phyloP scores from a whole-genome alignment of 2,797 vertebrate genomes.

The Anniella stebbinsi region DNA sequence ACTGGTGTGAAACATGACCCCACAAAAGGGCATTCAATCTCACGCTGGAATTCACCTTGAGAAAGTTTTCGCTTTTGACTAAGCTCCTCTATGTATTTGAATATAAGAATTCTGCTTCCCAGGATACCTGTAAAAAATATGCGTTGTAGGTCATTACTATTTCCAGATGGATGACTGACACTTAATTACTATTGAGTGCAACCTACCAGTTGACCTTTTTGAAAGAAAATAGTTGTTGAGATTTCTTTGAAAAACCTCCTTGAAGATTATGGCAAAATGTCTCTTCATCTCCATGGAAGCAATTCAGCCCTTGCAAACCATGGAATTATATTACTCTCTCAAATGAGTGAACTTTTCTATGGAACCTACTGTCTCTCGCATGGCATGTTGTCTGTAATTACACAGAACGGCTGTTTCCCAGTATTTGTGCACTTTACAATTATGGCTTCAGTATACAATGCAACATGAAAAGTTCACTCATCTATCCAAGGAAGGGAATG shows the following conservation, averaged over 20 bases:
- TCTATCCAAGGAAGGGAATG: slow-evolving; percentile 2
- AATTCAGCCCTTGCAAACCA: background rate
- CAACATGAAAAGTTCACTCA: slow-evolving; percentile 21
- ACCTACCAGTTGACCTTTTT: slow-evolving; percentile 14
- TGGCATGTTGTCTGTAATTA: slow-evolving; percentile 29
- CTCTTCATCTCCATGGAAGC: slow-evolving; percentile 28
- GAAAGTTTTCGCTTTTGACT: slow-evolving; percentile 45
- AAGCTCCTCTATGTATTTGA: slow-evolving; percentile 37
- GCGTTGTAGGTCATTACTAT: slow-evolving; percentile 42
- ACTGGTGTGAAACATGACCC: slow-evolving; percentile 16
- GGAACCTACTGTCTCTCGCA: slow-evolving; percentile 1
- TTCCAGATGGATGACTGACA: slow-evolving; percentile 43
- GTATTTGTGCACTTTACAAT: slow-evolving; percentile 32
- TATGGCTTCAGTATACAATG: slow-evolving; percentile 39
- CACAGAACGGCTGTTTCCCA: slow-evolving; percentile 3
- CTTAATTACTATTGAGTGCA: slow-evolving; percentile 40
- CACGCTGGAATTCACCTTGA: slow-evolving; percentile 26
- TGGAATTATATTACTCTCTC: background rate
- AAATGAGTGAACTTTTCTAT: slow-evolving; percentile 14
- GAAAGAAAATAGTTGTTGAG: slow-evolving; percentile 44
- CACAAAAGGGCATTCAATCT: slow-evolving; percentile 32
- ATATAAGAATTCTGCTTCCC: slow-evolving; percentile 49
- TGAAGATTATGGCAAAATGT: background rate
- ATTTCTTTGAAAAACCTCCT: background rate
- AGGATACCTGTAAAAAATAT: slow-evolving; percentile 51